Evolutionary conservation across 2,888 invertebrate species (phyloP), one percentile per base, ranked within the genome.

Genomic region (Apamea sordens): DNA sequence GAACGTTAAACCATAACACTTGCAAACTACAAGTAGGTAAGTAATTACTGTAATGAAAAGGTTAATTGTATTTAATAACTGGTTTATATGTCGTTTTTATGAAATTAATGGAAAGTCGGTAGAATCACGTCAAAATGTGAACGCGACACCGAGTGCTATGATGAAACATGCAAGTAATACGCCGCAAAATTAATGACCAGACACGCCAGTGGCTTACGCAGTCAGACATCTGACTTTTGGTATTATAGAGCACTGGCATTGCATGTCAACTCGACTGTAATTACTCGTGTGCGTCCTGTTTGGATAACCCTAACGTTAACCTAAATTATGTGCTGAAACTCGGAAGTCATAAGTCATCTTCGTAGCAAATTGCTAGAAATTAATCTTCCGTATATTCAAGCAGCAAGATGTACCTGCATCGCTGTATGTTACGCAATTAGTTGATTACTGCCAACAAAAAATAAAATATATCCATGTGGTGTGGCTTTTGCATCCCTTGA

Each of bases 21-120:
- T 82, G 79, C 81, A 75, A 81, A 84, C 79, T 82, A 88, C 79
- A 84, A 70, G 36, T 41, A 77, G 77, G 72, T 84, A 80, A 83
- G 80, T 89, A 88, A 90, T 87, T 82, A 83, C 56, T 41, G 64
- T 74, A 82, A 80, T 85, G 85, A 88, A 90, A 92, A 92, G 91
- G 91, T 91, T 91, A 91, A 90, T 90, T 85, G 87, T 81, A 72
- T 84, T 80, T 86, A 88, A 90, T 87, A 89, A 91, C 88, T 71
- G 87, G 89, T 90, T 88, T 83, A 72, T 63, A 79, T 84, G 83
- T 77, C 76, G 61, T 84, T 86, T 88, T 86, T 84, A 87, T 86
- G 82, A 89, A 87, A 89, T 89, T 88, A 83, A 83, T 88, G 84
- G 88, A 88, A 86, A 87, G 80, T 69, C 82, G 75, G 88, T 88